Evolutionary conservation across 1,140 invertebrate species (phyloP).

Genomic region (Asobara japonica): DNA sequence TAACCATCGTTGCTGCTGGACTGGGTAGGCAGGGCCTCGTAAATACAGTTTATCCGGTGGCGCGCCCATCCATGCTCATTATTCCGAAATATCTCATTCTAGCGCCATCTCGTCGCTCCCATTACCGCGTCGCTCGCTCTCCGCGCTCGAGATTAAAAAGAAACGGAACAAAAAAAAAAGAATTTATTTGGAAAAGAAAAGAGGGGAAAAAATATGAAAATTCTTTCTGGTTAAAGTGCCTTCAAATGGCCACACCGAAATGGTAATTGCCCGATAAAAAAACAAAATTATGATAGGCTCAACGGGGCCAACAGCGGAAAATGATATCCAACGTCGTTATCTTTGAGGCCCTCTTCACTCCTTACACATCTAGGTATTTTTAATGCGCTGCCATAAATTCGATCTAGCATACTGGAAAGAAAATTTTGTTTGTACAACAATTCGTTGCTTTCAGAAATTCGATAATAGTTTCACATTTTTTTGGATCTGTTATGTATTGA

Average conservation of each 20-base stretch:
- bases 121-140: slow-evolving; percentile 40
- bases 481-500: too few relatives aligned
- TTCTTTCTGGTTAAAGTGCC: slow-evolving; percentile 5
- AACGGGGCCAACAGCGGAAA: slow-evolving; percentile 49
- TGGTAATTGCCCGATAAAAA: slow-evolving; percentile 65
- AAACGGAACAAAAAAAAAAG: slow-evolving; percentile 30
- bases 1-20: slow-evolving; percentile 15
- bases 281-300: slow-evolving; percentile 56
- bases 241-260: slow-evolving; percentile 47
- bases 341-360: slow-evolving; percentile 32
- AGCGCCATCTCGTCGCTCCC: slow-evolving; percentile 33
- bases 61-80: slow-evolving; percentile 64
- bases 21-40: slow-evolving; percentile 49
- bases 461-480: too few relatives aligned
- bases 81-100: slow-evolving; percentile 66
- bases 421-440: too few relatives aligned
- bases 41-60: slow-evolving; percentile 66
- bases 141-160: slow-evolving; percentile 58
- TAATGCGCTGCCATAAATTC: neutral
- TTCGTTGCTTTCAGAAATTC: too few relatives aligned
- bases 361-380: neutral
- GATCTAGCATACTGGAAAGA: too few relatives aligned
- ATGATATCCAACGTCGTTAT: slow-evolving; percentile 50
- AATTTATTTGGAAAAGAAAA: slow-evolving; percentile 21
- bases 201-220: slow-evolving; percentile 23